Evolutionary conservation across 1,140 invertebrate species (phyloP).

Genomic region (Drosophila nigrodunni): DNA sequence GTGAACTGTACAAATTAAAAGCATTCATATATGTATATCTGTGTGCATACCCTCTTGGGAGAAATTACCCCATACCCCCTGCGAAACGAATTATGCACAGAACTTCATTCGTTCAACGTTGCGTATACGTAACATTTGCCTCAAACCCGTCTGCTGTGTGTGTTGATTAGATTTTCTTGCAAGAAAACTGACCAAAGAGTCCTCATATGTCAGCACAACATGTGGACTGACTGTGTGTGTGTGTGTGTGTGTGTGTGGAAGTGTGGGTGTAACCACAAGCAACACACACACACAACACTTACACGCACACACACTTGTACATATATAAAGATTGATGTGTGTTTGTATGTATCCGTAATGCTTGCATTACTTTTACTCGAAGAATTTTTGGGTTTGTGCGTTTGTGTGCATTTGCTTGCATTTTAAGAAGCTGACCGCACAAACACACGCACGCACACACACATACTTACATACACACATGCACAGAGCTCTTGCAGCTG

Average conservation of each 20-base stretch:
- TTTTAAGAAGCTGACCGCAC: conserved; percentile 76
- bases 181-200: conserved; percentile 82
- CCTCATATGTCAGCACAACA: conserved; percentile 64
- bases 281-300: conserved; percentile 22
- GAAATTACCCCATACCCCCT: conserved; percentile 61
- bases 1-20: conserved; percentile 74
- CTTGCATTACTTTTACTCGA: conserved; percentile 65
- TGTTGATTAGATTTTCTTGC: conserved; percentile 82
- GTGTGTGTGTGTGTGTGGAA: not conserved
- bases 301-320: conserved; percentile 10
- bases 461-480: conserved; percentile 17
- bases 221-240: conserved; percentile 1
- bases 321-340: conserved; percentile 35
- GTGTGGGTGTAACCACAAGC: conserved; percentile 51
- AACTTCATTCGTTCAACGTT: conserved; percentile 63
- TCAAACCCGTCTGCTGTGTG: conserved; percentile 37
- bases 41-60: conserved; percentile 52
- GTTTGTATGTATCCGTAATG: conserved; percentile 12
- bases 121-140: conserved; percentile 72
- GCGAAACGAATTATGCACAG: conserved; percentile 72
- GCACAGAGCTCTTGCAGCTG: conserved; percentile 49
- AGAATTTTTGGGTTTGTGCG: conserved; percentile 62
- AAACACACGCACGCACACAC: conserved; percentile 33
- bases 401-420: conserved; percentile 47
- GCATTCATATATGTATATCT: conserved; percentile 65